Base-by-base conservation (phyloP, 2,797 vertebrate species). In the Danionella dracula region DNA sequence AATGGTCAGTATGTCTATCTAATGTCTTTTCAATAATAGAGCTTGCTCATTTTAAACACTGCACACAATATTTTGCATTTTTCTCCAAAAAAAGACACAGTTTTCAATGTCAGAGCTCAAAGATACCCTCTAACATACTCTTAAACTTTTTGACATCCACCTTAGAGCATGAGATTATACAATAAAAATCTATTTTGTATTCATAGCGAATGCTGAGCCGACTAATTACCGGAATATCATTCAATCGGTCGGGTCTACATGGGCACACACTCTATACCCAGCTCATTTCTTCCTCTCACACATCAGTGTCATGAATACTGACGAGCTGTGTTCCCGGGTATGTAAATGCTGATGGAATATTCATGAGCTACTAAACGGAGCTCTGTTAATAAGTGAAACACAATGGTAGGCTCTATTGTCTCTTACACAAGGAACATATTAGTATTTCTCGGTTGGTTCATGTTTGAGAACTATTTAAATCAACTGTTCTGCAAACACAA, bases 341-440 rank as follows among this genome's bases (percentile, higher is more conserved):
- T 70, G 58, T 62, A 63, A 66, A 77, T 65, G 8, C 58, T 1
- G 38, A 29, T 13, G 20, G 58, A 72, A 75, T 68, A 76, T 68
- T 74, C 70, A 78, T 62, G 57, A 74, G 11, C 38, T 15, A 4
- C 41, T 70, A 57, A 72, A 71, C 64, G 71, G 53, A 45, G 46
- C 29, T 17, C 9, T 29, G 62, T 55, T 65, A 60, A 62, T 70
- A 49, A 72, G 56, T 61, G 21, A 68, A 72, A 68, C 72, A 66
- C 61, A 63, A 69, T 56, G 54, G 51, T 16, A 46, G 60, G 38
- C 56, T 62, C 4, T 11, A 56, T 31, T 65, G 45, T 29, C 23
- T 7, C 29, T 35, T 3, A n/a, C 38, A 19, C n/a, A 6, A 4
- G 31, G 51, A 27, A 27, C 17, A n/a, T 35, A 35, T 53, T 53